Conservation (phyloP, 2,797 vertebrate species). For the Thamnophis elegans region DNA sequence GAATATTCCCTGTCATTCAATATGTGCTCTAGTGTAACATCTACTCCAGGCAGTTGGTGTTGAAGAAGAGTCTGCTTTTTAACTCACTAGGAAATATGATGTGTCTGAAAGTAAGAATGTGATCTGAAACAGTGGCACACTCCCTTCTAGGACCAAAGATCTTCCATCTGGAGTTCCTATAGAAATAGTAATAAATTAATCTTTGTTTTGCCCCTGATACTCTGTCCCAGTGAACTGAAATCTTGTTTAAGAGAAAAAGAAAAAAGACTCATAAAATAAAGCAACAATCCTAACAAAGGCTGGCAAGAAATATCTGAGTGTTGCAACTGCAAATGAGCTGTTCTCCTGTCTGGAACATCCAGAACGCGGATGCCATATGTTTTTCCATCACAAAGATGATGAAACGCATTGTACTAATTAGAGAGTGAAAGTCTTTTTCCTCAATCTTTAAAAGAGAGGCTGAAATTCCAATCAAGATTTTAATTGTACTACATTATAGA, state of each 20-base stretch:
- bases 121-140: conserved; percentile 38
- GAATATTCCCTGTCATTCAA: not conserved
- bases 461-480: conserved; percentile 57
- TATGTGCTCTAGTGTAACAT: not conserved
- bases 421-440: conserved; percentile 44
- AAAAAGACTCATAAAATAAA: conserved; percentile 4
- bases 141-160: conserved; percentile 45
- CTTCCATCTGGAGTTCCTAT: conserved; percentile 36
- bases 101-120: not conserved
- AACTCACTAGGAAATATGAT: conserved; percentile 32
- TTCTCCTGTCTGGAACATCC: not conserved
- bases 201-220: conserved; percentile 42
- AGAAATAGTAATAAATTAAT: conserved; percentile 10
- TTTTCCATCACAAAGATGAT: conserved; percentile 32
- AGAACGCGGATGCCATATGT: conserved; percentile 41
- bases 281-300: not conserved
- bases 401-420: conserved; percentile 45
- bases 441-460: conserved; percentile 48
- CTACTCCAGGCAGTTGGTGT: not conserved
- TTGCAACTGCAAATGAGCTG: not conserved
- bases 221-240: not conserved
- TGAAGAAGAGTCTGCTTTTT: not conserved
- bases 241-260: conserved; percentile 20
- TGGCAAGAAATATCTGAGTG: not conserved
- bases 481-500: conserved; percentile 52